Conservation (phyloP, 1,140 invertebrate species). For the Arctopsyche grandis region DNA sequence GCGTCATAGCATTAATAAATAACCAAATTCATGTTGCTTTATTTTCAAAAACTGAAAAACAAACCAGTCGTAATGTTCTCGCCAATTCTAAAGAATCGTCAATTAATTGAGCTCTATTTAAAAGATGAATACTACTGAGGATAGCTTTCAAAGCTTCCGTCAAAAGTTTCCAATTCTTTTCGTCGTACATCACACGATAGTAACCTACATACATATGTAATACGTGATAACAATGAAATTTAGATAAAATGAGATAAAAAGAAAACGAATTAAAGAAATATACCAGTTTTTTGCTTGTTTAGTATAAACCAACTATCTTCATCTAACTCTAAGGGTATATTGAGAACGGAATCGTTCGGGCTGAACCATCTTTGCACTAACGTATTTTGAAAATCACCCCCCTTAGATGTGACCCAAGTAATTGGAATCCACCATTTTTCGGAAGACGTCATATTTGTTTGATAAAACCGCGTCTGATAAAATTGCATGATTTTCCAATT, state of each 20-base stretch:
- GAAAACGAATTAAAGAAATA: neutral
- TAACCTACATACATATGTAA: too few species aligned
- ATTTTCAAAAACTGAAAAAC: neutral
- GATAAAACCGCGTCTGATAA: neutral
- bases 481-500: neutral
- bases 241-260: neutral
- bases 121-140: constrained; percentile 68
- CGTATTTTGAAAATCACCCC: constrained; percentile 60
- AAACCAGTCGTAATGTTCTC: constrained; percentile 66
- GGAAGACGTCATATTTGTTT: constrained; percentile 47
- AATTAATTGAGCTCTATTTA: constrained; percentile 82
- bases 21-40: neutral
- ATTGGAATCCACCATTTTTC: constrained; percentile 62
- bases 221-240: neutral
- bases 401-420: constrained; percentile 61
- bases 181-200: constrained; percentile 73
- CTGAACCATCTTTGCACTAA: constrained; percentile 58
- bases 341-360: constrained; percentile 35
- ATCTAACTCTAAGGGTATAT: neutral
- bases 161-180: constrained; percentile 65
- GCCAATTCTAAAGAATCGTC: constrained; percentile 79
- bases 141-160: constrained; percentile 58
- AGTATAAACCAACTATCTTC: constrained; percentile 69
- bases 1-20: neutral
- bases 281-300: constrained; percentile 72